phyloP scores from a whole-genome alignment of 2,888 invertebrate genomes.

The Diaphora mendica region DNA sequence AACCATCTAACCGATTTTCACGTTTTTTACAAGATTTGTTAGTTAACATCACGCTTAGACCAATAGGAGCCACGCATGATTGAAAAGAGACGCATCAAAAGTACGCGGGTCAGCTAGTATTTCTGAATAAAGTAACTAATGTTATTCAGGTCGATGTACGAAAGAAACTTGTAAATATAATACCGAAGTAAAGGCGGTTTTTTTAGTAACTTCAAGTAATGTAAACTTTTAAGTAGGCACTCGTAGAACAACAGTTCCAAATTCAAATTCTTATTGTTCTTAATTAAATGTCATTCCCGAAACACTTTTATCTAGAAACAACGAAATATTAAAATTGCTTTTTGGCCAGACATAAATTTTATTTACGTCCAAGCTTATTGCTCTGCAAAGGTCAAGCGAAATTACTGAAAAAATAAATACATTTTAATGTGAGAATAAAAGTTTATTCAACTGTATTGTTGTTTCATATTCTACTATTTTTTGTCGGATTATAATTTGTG shows the following conservation, averaged over 20 bases:
- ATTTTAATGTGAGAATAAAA: not conserved
- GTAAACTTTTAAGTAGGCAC: not conserved
- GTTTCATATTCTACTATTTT: not conserved
- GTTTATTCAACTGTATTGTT: not conserved
- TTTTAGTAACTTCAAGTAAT: not conserved
- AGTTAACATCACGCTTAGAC: no score
- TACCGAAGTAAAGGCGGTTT: not conserved
- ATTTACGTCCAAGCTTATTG: conserved; percentile 33
- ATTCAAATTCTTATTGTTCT: not conserved
- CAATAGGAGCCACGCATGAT: no score
- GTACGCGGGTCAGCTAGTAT: no score
- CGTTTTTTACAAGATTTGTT: no score
- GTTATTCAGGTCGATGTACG: not conserved
- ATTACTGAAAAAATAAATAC: not conserved
- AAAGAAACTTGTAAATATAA: not conserved
- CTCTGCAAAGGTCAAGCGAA: conserved; percentile 33
- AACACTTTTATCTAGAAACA: not conserved
- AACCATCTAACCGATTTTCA: no score
- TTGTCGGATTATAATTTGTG: not conserved
- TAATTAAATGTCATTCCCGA: conserved; percentile 8
- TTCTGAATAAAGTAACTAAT: not conserved
- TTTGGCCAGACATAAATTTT: conserved; percentile 20
- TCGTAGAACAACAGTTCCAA: not conserved
- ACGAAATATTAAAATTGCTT: conserved; percentile 9
- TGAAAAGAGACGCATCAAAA: no score